These are phyloP conservation scores for Calidris pugnax DNA, from an alignment of 2,113 vertebrate genomes.

Conservation along the genomic window DNA sequence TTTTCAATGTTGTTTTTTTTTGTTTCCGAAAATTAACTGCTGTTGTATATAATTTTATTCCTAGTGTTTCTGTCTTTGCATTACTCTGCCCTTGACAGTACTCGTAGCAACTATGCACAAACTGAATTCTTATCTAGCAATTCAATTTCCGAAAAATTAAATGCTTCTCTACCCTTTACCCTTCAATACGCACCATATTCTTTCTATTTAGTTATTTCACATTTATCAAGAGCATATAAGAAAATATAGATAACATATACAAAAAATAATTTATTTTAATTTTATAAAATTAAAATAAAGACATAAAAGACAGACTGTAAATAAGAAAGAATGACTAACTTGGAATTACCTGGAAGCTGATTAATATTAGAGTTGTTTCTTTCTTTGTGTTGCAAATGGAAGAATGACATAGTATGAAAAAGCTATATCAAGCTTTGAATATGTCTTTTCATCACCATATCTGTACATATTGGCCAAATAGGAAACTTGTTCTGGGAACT, in stretches of 20 bases:
- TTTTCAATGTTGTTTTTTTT: not conserved
- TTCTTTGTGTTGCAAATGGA: not conserved
- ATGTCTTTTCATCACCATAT: not conserved
- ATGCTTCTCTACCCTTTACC: not conserved
- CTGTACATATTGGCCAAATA: no score
- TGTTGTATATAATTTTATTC: not conserved
- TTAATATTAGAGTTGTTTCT: not conserved
- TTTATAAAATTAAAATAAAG: not conserved
- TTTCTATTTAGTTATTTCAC: not conserved
- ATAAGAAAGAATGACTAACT: not conserved
- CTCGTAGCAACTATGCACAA: not conserved
- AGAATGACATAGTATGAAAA: not conserved
- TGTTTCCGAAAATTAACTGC: not conserved
- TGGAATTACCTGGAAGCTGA: not conserved
- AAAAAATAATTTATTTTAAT: not conserved
- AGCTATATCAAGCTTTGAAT: not conserved
- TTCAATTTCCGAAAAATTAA: not conserved
- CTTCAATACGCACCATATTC: not conserved
- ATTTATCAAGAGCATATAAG: not conserved
- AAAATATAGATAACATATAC: not conserved
- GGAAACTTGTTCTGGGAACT: not conserved
- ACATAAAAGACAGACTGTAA: not conserved
- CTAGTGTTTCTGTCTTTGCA: not conserved
- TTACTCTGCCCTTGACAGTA: not conserved
- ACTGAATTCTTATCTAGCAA: not conserved